These are phyloP conservation scores for Archaeoteleia sp. DNA, from an alignment of 2,888 invertebrate genomes.

Conservation along the genomic window DNA sequence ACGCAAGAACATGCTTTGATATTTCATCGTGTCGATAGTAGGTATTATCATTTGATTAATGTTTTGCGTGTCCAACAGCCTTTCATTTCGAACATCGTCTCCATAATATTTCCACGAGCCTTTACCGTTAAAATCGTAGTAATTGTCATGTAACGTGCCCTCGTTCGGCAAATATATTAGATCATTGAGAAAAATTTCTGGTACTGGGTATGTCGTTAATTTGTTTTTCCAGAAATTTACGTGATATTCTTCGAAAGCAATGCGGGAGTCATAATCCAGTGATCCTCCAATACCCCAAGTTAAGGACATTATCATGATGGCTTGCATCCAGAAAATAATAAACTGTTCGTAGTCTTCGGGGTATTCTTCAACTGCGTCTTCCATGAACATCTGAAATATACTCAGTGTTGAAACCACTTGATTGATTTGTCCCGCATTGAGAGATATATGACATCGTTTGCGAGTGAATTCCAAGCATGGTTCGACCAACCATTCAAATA, in stretches of 20 bases:
- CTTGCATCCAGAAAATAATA: constrained; percentile 84
- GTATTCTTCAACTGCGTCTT: constrained; percentile 81
- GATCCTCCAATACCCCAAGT: constrained; percentile 92
- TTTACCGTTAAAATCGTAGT: constrained; percentile 87
- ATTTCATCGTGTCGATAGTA: constrained; percentile 90
- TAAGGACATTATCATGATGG: constrained; percentile 83
- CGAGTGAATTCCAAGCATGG: constrained; percentile 84
- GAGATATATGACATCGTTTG: constrained; percentile 81
- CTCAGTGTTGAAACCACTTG: constrained; percentile 83
- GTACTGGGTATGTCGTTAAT: constrained; percentile 76
- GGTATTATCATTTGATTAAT: constrained; percentile 86
- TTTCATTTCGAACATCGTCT: constrained; percentile 82
- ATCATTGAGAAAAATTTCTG: constrained; percentile 80
- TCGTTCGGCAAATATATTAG: constrained; percentile 87
- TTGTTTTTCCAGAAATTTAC: constrained; percentile 77
- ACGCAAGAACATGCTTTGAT: constrained; percentile 83
- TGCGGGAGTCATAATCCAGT: constrained; percentile 83
- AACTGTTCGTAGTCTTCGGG: constrained; percentile 82
- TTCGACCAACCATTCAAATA: constrained; percentile 88
- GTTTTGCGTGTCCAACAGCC: constrained; percentile 81
- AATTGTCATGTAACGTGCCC: constrained; percentile 87
- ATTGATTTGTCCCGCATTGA: constrained; percentile 84
- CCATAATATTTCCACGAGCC: constrained; percentile 93
- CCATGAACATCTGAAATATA: constrained; percentile 86
- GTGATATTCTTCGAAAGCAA: constrained; percentile 80